Evolutionary conservation across 2,888 invertebrate species (phyloP).

Genomic region (Drosophila nigritarsus): DNA sequence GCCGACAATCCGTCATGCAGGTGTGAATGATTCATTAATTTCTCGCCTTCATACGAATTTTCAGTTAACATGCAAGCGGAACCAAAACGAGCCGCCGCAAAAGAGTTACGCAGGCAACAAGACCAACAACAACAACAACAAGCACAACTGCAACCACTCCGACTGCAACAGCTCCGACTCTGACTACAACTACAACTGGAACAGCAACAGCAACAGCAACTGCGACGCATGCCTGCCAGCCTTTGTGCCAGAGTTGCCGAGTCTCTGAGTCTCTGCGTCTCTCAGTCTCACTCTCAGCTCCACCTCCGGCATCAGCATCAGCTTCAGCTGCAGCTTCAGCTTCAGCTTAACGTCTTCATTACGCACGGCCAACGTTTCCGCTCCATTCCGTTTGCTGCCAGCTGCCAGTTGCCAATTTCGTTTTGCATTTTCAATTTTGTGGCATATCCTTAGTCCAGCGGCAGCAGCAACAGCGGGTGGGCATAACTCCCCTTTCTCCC

Average conservation of each 20-base stretch:
- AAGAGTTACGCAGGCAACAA: slow-evolving; percentile 69
- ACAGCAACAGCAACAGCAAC: slow-evolving; percentile 21
- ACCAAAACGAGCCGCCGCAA: slow-evolving; percentile 76
- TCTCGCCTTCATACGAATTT: slow-evolving; percentile 83
- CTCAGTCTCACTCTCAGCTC: neutral
- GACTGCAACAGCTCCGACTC: slow-evolving; percentile 9
- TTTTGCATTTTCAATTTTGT: slow-evolving; percentile 80
- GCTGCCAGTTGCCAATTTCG: slow-evolving; percentile 70
- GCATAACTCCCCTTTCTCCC: slow-evolving; percentile 8
- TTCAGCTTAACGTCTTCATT: slow-evolving; percentile 77
- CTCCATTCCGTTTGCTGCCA: slow-evolving; percentile 37
- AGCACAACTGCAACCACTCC: neutral
- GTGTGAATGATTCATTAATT: slow-evolving; percentile 85
- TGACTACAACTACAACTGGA: neutral
- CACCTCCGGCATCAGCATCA: slow-evolving; percentile 40
- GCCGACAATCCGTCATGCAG: slow-evolving; percentile 84
- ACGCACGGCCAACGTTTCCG: slow-evolving; percentile 71
- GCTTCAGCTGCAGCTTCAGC: slow-evolving; percentile 32
- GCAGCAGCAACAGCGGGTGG: slow-evolving; percentile 64
- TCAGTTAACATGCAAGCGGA: slow-evolving; percentile 81
- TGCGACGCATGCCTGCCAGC: slow-evolving; percentile 70
- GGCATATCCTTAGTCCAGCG: slow-evolving; percentile 68
- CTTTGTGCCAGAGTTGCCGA: slow-evolving; percentile 16
- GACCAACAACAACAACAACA: neutral
- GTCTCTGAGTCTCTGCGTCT: neutral